Evolutionary conservation across 2,888 invertebrate species (phyloP).

Genomic region (Bombylius major): DNA sequence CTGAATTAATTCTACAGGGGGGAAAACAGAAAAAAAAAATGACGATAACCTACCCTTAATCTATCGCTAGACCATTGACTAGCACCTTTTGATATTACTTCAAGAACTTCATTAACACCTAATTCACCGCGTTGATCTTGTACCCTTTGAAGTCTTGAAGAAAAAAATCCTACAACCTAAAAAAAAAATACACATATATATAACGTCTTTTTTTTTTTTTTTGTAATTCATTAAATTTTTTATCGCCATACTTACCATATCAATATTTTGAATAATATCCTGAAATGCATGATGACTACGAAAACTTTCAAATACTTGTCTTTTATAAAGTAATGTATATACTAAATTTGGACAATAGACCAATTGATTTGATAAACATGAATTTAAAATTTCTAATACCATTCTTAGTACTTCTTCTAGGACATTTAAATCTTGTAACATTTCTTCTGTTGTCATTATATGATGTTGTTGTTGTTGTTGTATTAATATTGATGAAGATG

Average conservation of each 20-base stretch:
- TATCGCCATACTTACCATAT: slow-evolving; percentile 51
- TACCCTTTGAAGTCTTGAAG: slow-evolving; percentile 45
- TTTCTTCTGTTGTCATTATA: slow-evolving; percentile 23
- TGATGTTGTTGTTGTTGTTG: background rate
- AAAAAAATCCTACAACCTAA: slow-evolving; percentile 51
- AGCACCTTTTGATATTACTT: slow-evolving; percentile 80
- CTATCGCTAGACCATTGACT: slow-evolving; percentile 90
- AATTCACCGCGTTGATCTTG: slow-evolving; percentile 55
- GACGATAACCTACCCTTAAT: slow-evolving; percentile 53
- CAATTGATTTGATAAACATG: slow-evolving; percentile 79
- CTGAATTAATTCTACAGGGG: too few species aligned
- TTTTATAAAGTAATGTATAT: slow-evolving; percentile 89
- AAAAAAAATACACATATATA: slow-evolving; percentile 3
- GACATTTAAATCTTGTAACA: slow-evolving; percentile 77
- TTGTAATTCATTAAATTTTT: too few species aligned
- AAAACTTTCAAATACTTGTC: slow-evolving; percentile 76
- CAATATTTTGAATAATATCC: slow-evolving; percentile 88
- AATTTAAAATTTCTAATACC: slow-evolving; percentile 95
- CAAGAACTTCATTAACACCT: slow-evolving; percentile 76
- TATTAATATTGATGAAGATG: too few species aligned
- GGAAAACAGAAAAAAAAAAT: too few species aligned
- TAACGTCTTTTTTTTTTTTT: too few species aligned
- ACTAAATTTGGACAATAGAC: slow-evolving; percentile 82
- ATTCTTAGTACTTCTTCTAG: slow-evolving; percentile 93
- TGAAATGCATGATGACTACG: slow-evolving; percentile 80